These are phyloP conservation scores for Clarias batrachus DNA, from an alignment of 2,113 vertebrate species.

Conservation along the genomic window DNA sequence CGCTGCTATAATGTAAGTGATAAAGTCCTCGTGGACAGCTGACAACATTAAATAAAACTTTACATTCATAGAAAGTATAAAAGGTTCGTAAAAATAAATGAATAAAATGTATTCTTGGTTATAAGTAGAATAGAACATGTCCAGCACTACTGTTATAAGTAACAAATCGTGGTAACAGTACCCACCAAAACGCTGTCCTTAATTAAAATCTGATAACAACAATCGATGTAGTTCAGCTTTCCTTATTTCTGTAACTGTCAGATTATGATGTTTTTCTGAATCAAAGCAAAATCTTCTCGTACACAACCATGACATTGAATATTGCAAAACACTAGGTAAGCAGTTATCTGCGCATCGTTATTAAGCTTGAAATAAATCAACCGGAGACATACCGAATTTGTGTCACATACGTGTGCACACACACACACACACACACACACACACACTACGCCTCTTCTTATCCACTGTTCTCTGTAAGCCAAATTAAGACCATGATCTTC, in stretches of 20 bases:
- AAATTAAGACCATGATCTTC: slow-evolving; percentile 13
- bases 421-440: too few relatives aligned
- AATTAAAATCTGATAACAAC: background rate
- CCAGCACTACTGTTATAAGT: too few relatives aligned
- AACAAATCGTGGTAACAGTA: background rate
- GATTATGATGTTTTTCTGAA: too few relatives aligned
- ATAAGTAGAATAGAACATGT: too few relatives aligned
- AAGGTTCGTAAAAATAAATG: background rate
- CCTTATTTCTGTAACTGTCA: background rate
- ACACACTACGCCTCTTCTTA: background rate
- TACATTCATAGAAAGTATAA: background rate
- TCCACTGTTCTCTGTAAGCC: slow-evolving; percentile 9
- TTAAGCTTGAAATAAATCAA: background rate
- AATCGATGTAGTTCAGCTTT: background rate
- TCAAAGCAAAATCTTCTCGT: too few relatives aligned
- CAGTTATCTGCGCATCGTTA: background rate
- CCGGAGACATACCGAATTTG: background rate
- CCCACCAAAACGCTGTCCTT: background rate
- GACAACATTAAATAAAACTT: background rate
- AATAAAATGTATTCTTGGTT: too few relatives aligned
- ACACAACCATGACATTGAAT: too few relatives aligned
- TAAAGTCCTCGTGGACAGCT: background rate
- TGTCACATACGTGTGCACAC: too few relatives aligned
- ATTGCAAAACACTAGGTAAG: background rate
- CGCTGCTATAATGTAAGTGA: background rate